Evolutionary conservation across 1,140 invertebrate genomes (phyloP), one percentile per base, ranked within the genome.

Genomic region (Colletes latitarsis): DNA sequence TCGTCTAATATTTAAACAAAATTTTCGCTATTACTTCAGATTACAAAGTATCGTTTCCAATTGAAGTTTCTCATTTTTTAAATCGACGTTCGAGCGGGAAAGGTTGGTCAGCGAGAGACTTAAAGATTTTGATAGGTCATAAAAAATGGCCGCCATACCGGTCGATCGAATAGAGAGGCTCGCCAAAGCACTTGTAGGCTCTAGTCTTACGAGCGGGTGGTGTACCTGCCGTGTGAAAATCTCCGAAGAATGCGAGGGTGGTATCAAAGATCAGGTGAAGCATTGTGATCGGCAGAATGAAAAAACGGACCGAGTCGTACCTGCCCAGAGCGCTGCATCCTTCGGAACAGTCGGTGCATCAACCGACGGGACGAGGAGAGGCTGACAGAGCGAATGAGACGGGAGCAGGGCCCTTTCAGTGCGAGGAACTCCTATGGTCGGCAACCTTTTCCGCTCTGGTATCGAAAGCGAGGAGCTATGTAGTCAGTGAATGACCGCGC

Each of bases 241-340:
- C 82, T 75, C 58, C 60, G 73, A 89, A 90, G 83, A 90, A 90
- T 88, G 88, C 72, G 90, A 91, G 89, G 90, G 90, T 85, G 90
- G 87, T 82, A 76, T 80, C 82, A 70, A 19, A 55, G 88, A 90
- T 91, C 90, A 91, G 90, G 90, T 91, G 90, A 89, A 91, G 87
- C 80, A 91, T 91, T 91, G 90, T 91, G 86, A 86, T 86, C 62
- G 69, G 49, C 58, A 88, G 89, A 89, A 89, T 88, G 86, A 88
- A 90, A 89, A 91, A 90, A 85, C 70, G 84, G 84, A 55, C 70
- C 88, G 76, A 85, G 79, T 76, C 70, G 85, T 90, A 91, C 90
- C 88, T 90, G 88, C 82, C 72, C 78, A 71, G 64, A 69, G 77
- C 66, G 43, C 60, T 82, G 74, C 82, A 86, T 87, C 86, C 70